These are phyloP conservation scores for Drosophila mettleri DNA, from an alignment of 2,888 invertebrate species.

Conservation along the genomic window DNA sequence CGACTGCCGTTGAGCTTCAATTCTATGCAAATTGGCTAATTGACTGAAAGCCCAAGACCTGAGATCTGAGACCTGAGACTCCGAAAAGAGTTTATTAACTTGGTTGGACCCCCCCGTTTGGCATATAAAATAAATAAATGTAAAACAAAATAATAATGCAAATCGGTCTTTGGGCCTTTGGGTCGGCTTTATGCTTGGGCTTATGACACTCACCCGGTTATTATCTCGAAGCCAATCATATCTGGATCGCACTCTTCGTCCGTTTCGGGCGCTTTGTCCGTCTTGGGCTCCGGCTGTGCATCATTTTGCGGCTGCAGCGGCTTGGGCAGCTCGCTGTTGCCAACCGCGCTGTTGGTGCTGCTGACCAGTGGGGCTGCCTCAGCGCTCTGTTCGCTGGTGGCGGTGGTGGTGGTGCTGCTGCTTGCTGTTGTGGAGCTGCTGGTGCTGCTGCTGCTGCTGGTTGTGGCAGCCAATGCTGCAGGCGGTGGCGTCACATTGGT, in stretches of 20 bases:
- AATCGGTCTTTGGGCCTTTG: constrained; percentile 33
- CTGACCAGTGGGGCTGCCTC: constrained; percentile 46
- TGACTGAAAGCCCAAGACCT: constrained; percentile 45
- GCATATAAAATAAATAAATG: constrained; percentile 43
- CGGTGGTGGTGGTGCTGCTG: constrained; percentile 37
- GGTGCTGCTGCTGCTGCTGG: constrained; percentile 54
- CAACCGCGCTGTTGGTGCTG: constrained; percentile 48
- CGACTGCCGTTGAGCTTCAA: constrained; percentile 34
- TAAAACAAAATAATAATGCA: constrained; percentile 42
- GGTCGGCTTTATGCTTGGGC: not conserved
- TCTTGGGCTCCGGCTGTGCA: constrained; percentile 76
- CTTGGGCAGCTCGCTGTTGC: constrained; percentile 80
- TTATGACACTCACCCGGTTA: constrained; percentile 89
- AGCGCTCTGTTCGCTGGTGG: constrained; percentile 47
- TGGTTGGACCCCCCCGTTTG: constrained; percentile 4
- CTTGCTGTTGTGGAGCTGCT: too few relatives aligned
- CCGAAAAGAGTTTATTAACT: constrained; percentile 35
- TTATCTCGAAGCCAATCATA: constrained; percentile 96
- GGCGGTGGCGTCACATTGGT: constrained; percentile 83
- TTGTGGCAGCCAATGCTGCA: constrained; percentile 57
- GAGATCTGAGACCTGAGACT: too few relatives aligned
- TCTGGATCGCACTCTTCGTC: constrained; percentile 94
- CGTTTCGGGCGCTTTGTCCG: constrained; percentile 70
- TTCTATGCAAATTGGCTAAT: constrained; percentile 69
- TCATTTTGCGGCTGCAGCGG: constrained; percentile 71